Conservation (phyloP, 2,888 invertebrate species). For the Folsomia manolachei region DNA sequence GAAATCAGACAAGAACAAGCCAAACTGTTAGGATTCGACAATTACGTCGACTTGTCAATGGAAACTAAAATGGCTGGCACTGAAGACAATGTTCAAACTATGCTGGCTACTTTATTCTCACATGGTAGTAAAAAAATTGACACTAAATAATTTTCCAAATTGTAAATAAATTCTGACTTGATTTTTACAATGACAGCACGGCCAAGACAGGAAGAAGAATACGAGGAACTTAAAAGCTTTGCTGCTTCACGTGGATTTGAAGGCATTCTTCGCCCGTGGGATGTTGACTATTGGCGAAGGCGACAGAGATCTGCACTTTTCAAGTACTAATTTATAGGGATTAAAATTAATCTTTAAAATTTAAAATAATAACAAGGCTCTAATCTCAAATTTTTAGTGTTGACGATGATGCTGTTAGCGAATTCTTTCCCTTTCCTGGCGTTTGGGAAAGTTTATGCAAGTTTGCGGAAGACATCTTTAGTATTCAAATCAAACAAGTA, state of each 20-base stretch:
- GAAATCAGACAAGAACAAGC: constrained; percentile 66
- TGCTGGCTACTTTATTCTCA: constrained; percentile 57
- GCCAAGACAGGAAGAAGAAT: constrained; percentile 72
- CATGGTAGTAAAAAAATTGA: constrained; percentile 27
- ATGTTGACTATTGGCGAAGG: constrained; percentile 82
- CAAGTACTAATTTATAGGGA: constrained; percentile 54
- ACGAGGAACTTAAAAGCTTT: constrained; percentile 69
- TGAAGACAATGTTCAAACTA: constrained; percentile 68
- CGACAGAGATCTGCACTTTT: constrained; percentile 62
- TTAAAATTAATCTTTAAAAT: constrained; percentile 1
- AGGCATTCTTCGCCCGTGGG: constrained; percentile 70
- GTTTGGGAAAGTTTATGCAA: constrained; percentile 77
- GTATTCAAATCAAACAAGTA: constrained; percentile 68
- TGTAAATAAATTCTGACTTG: constrained; percentile 4
- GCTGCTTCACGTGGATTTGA: constrained; percentile 70
- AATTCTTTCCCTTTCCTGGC: constrained; percentile 77
- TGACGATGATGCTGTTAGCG: constrained; percentile 68
- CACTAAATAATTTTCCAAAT: too few relatives aligned
- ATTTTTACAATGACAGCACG: constrained; percentile 57
- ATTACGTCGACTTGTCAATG: constrained; percentile 83
- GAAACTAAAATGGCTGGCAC: constrained; percentile 88
- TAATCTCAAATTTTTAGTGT: constrained; percentile 55
- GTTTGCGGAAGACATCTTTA: constrained; percentile 73
- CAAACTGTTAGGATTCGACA: constrained; percentile 71
- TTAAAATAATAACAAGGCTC: not conserved